These are phyloP conservation scores for Sipha flava DNA, from an alignment of 1,140 invertebrate species.

Conservation along the genomic window DNA sequence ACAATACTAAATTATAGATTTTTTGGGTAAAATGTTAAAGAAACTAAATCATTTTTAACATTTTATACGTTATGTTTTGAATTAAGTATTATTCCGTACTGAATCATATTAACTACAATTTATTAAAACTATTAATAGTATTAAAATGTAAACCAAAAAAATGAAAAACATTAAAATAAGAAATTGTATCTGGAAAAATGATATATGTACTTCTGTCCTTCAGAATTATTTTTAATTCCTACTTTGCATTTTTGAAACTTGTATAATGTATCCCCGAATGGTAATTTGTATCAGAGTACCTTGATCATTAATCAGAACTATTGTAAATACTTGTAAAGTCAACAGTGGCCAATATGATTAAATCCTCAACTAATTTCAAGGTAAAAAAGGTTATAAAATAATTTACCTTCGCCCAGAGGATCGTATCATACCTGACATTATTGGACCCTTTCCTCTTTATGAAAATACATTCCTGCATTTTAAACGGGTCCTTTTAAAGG, in stretches of 20 bases:
- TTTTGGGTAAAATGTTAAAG: too few species aligned
- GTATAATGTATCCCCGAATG: not conserved
- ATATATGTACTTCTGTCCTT: too few species aligned
- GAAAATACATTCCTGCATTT: not conserved
- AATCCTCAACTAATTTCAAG: not conserved
- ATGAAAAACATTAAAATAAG: not conserved
- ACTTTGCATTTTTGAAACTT: not conserved
- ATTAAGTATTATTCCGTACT: too few species aligned
- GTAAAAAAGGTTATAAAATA: not conserved
- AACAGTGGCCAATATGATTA: not conserved
- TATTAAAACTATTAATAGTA: too few species aligned
- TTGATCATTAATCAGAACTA: not conserved
- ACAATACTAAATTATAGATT: too few species aligned
- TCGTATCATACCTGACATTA: not conserved
- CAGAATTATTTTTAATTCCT: not conserved
- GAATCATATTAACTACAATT: too few species aligned
- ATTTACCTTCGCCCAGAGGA: too few species aligned
- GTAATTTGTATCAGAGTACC: not conserved
- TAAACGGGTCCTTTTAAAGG: not conserved
- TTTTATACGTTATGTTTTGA: too few species aligned
- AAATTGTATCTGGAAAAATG: not conserved
- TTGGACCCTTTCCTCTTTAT: not conserved
- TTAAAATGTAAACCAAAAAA: too few species aligned
- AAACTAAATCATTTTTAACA: too few species aligned
- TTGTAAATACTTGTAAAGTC: not conserved